Evolutionary conservation across 1,140 invertebrate genomes (phyloP), one percentile per base, ranked within the genome.

Genomic region (Diorhabda sublineata): DNA sequence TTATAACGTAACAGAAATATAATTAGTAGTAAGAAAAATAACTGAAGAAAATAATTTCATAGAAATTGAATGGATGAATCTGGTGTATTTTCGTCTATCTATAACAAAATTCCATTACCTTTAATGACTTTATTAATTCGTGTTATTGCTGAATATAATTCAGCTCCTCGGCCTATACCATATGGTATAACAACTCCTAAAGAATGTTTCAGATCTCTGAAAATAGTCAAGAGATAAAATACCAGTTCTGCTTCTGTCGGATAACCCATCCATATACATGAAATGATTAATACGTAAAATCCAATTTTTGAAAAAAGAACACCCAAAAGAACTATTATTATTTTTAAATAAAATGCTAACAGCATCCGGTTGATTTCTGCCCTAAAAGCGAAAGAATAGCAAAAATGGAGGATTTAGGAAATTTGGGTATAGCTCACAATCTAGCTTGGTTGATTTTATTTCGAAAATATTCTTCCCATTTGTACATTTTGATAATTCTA

Each of bases 401-500:
- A 52, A 52, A 52, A 52, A 52, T 52, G 26, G 26, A 26, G 26
- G 26, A 26, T 26, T 26, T 26, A 26, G 1, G 26, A 26, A 2
- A 26, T 26, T 26, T 26, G 26, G 26, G 26, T 26, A 26, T 8
- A 8, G 68, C 69, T 73, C 66, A 75, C 74, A 71, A 65, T 69
- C 77, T 67, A n/a, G 73, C 59, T 61, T 61, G 45, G 9, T 69
- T 67, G 6, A 79, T 70, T 58, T 73, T 66, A 47, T 75, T 69
- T 6, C 66, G 58, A 61, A 79, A 77, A 63, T 70, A 75, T 4
- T 69, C 69, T 68, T 79, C 73, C 77, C 75, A 77, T 45, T 71
- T 68, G 60, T 78, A 79, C 71, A 76, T 73, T 74, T 79, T 79
- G 26, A 79, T 77, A 11, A 78, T 77, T 67, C 71, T 72, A 45